Conservation (phyloP, 1,140 invertebrate species). For the Lepidurus packardi region DNA sequence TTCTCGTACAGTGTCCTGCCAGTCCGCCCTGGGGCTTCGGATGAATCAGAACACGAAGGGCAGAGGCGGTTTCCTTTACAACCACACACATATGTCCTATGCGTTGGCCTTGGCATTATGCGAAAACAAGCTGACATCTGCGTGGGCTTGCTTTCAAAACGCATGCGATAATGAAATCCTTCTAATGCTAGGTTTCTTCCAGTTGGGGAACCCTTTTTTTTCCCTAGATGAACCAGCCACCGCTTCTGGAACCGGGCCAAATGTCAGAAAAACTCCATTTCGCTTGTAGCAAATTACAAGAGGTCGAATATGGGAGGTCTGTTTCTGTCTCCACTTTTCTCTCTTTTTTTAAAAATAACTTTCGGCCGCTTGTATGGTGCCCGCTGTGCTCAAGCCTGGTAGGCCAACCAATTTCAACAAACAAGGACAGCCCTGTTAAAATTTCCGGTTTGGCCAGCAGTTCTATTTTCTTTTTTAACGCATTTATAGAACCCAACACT, state of each 20-base stretch:
- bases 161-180: not conserved
- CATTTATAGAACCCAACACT: not conserved
- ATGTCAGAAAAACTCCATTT: not conserved
- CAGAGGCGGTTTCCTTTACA: too few species aligned
- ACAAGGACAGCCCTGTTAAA: not conserved
- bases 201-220: too few species aligned
- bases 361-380: not conserved
- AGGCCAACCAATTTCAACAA: not conserved
- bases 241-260: not conserved
- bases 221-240: too few species aligned
- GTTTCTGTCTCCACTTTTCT: not conserved
- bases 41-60: too few species aligned
- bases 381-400: not conserved
- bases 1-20: too few species aligned
- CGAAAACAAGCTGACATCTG: not conserved
- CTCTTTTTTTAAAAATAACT: constrained; percentile 20
- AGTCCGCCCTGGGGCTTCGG: too few species aligned
- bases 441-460: too few species aligned
- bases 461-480: too few species aligned
- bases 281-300: not conserved
- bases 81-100: not conserved
- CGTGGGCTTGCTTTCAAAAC: not conserved
- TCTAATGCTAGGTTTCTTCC: not conserved
- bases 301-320: not conserved
- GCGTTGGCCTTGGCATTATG: constrained; percentile 13